Conservation (phyloP, 2,888 invertebrate genomes). For the Ernsta delagoae region DNA sequence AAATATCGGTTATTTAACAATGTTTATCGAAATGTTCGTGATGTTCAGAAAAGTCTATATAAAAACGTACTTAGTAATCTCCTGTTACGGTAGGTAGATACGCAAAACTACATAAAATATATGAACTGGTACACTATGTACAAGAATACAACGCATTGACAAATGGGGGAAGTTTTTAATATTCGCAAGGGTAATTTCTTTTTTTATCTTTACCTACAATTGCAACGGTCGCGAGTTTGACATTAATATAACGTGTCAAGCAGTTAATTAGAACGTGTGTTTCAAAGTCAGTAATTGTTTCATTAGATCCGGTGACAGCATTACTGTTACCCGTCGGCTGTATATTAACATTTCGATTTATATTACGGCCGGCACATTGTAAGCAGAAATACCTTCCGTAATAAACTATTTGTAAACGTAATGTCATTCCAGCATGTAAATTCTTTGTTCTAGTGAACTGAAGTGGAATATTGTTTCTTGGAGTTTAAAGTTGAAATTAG, state of each 20-base stretch:
- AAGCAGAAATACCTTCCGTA: slow-evolving; percentile 66
- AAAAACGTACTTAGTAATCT: too few species aligned
- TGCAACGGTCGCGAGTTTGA: slow-evolving; percentile 27
- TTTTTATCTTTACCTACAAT: slow-evolving; percentile 20
- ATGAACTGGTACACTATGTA: not conserved
- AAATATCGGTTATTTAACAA: too few species aligned
- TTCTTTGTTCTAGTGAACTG: slow-evolving; percentile 42
- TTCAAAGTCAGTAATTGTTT: slow-evolving; percentile 33
- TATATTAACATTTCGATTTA: slow-evolving; percentile 75
- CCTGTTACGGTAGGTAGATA: too few species aligned
- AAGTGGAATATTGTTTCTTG: slow-evolving; percentile 39
- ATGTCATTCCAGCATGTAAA: slow-evolving; percentile 61
- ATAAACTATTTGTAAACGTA: slow-evolving; percentile 64
- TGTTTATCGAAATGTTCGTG: too few species aligned
- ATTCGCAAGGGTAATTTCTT: slow-evolving; percentile 10
- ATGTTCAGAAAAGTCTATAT: too few species aligned
- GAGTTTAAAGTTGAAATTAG: slow-evolving; percentile 61
- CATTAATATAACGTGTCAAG: slow-evolving; percentile 34
- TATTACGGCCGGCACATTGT: slow-evolving; percentile 57
- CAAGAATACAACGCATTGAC: not conserved
- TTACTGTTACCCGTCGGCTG: slow-evolving; percentile 64
- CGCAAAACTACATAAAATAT: too few species aligned
- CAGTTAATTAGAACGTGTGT: slow-evolving; percentile 33
- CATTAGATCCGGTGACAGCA: slow-evolving; percentile 33
- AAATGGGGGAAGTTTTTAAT: not conserved